Evolutionary conservation across 1,140 invertebrate genomes (phyloP), one percentile per base, ranked within the genome.

Genomic region (Aphaenogaster floridana): DNA sequence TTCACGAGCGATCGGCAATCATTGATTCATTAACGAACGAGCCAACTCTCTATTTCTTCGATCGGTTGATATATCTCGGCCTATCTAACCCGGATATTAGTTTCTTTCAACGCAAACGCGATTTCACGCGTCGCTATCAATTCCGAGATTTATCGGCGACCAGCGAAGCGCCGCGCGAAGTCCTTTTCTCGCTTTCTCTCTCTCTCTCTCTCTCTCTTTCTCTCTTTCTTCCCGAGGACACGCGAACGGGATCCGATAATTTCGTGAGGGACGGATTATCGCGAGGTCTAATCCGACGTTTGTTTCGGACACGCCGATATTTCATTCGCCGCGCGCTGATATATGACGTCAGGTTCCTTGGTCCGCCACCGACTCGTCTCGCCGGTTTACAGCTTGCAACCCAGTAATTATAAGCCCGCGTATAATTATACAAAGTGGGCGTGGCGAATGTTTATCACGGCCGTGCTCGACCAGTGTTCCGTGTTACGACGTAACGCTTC

Each of bases 361-460:
- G 64, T 48, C 13, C 72, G 84, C 42, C 83, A 34, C 77, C 80
- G 88, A 63, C 79, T 39, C 66, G 72, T 36, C 68, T 68, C 48
- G 66, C 63, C 81, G 52, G 74, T 90, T 83, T 74, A 76, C 59
- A 68, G 68, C 81, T 76, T 78, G 71, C 83, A 92, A 91, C 83
- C 80, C 88, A 45, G 78, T 92, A 92, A 92, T 92, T 91, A 92
- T 71, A 90, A 89, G 42, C 84, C 84, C 54, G 69, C 80, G 76
- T 88, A 89, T 90, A 91, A 92, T 92, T 91, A 91, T 90, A 89
- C 83, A 74, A 78, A 85, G 77, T 92, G 71, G 91, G 89, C 86
- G 91, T 90, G 90, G 88, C 48, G 84, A 86, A 74, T 84, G 84
- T 90, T 92, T 91, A 92, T 91, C 86, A 77, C 78, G 11, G 11